Evolutionary conservation across 2,888 invertebrate genomes (phyloP).

Genomic region (Biston betularia): DNA sequence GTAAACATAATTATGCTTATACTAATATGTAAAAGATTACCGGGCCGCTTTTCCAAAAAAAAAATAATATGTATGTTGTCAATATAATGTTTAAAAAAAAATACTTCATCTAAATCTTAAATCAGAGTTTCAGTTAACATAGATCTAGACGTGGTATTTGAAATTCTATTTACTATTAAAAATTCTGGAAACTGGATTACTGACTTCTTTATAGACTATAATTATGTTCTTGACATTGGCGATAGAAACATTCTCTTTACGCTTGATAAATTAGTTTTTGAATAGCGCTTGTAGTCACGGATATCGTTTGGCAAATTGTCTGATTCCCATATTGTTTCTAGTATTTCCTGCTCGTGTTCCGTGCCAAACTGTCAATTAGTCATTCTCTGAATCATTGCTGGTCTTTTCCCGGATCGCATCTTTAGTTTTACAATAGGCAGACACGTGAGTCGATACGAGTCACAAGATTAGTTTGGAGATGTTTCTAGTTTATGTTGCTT

Average conservation of each 20-base stretch:
- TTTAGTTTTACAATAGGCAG: constrained; percentile 1
- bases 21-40: no score
- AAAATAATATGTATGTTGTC: no score
- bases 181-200: no score
- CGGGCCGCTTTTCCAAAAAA: no score
- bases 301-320: constrained; percentile 28
- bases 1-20: no score
- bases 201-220: neutral
- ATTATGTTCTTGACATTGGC: constrained; percentile 18
- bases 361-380: constrained; percentile 30
- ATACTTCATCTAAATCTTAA: no score
- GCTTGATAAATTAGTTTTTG: constrained; percentile 1
- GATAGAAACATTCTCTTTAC: constrained; percentile 1
- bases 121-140: no score
- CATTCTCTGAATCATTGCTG: constrained; percentile 22
- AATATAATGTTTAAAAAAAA: no score
- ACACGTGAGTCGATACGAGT: constrained; percentile 1
- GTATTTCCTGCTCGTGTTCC: constrained; percentile 20
- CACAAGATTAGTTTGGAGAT: neutral
- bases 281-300: constrained; percentile 18
- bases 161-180: no score
- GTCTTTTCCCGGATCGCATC: constrained; percentile 25
- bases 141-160: no score
- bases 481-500: neutral
- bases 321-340: constrained; percentile 16